phyloP scores from a whole-genome alignment of 1,140 invertebrate genomes.

The Sinonovacula constricta region DNA sequence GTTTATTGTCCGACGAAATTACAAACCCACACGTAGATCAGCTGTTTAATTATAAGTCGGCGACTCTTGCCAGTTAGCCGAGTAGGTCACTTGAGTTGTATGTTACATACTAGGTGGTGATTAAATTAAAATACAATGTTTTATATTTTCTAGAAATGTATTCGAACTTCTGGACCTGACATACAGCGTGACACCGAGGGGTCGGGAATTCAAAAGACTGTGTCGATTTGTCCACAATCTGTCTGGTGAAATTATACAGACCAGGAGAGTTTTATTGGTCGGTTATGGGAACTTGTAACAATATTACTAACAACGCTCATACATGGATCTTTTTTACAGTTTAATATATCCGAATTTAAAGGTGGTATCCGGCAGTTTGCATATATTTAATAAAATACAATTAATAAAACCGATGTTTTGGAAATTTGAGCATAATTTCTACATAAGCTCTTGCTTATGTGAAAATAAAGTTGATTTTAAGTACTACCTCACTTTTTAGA shows the following conservation, averaged over 20 bases:
- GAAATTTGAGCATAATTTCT: neutral
- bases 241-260: conserved; percentile 58
- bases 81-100: no score
- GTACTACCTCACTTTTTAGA: no score
- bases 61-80: no score
- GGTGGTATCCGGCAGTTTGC: conserved; percentile 8
- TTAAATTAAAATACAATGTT: neutral
- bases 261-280: conserved; percentile 51
- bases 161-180: conserved; percentile 53
- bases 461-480: no score
- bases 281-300: no score
- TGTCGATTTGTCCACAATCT: conserved; percentile 58
- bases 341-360: neutral
- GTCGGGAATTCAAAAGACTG: conserved; percentile 52
- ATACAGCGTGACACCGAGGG: conserved; percentile 55
- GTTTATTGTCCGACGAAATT: no score
- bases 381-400: conserved; percentile 8
- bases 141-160: conserved; percentile 45
- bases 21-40: no score
- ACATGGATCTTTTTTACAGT: neutral
- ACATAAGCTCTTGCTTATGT: neutral
- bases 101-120: no score
- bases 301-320: no score
- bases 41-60: no score
- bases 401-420: neutral